phyloP scores from a whole-genome alignment of 2,113 vertebrate genomes.

The Boleophthalmus pectinirostris region DNA sequence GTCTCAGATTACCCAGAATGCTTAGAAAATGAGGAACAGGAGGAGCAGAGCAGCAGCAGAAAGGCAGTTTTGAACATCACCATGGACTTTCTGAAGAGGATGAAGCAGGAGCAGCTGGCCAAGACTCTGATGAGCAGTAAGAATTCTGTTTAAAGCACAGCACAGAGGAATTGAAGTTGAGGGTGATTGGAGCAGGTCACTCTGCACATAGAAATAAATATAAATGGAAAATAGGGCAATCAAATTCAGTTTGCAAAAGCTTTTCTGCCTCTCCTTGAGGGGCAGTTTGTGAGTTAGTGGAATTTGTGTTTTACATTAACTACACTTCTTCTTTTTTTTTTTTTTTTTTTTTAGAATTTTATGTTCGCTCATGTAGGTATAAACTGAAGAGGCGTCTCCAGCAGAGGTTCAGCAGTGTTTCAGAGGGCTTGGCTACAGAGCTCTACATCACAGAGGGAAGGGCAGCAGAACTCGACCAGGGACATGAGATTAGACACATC shows the following conservation, averaged over 20 bases:
- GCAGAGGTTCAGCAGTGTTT: background rate
- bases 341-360: background rate
- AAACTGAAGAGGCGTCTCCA: background rate
- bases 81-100: background rate
- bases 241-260: too few relatives aligned
- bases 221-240: too few relatives aligned
- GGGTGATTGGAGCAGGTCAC: too few relatives aligned
- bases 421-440: background rate
- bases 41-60: slow-evolving; percentile 22
- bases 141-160: background rate
- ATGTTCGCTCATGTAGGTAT: background rate
- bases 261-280: too few relatives aligned
- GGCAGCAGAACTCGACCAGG: background rate
- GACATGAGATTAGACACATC: slow-evolving; percentile 8
- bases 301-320: too few relatives aligned
- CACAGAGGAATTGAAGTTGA: too few relatives aligned
- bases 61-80: slow-evolving; percentile 34
- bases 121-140: slow-evolving; percentile 37
- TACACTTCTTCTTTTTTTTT: too few relatives aligned
- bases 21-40: background rate
- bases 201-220: too few relatives aligned
- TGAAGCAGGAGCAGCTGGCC: slow-evolving; percentile 28
- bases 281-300: too few relatives aligned
- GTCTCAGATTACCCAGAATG: slow-evolving; percentile 3
- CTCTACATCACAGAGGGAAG: slow-evolving; percentile 34